Evolutionary conservation across 2,797 vertebrate genomes (phyloP).

Genomic region (Danio albolineatus): DNA sequence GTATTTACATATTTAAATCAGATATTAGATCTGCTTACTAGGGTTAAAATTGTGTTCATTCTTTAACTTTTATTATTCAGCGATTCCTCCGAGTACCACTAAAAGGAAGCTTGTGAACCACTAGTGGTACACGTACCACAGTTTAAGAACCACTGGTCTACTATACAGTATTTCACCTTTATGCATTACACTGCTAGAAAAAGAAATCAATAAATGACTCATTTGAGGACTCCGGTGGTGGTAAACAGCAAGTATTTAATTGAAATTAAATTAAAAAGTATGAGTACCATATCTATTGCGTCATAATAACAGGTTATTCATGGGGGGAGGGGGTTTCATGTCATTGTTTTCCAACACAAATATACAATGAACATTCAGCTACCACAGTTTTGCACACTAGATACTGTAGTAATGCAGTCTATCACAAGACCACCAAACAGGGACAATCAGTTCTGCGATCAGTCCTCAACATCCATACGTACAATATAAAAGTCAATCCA

Average conservation of each 20-base stretch:
- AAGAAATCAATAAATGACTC: no score
- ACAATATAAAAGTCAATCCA: slow-evolving; percentile 90
- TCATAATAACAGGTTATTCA: slow-evolving; percentile 93
- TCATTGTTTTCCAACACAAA: slow-evolving; percentile 93
- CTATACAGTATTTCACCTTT: no score
- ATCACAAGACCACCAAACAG: slow-evolving; percentile 92
- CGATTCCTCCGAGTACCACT: no score
- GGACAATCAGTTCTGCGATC: slow-evolving; percentile 58
- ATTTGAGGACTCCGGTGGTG: slow-evolving; percentile 76
- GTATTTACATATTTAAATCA: no score
- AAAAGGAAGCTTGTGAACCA: no score
- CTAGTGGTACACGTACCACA: no score
- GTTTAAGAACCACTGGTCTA: no score
- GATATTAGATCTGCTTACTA: no score
- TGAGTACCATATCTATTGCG: slow-evolving; percentile 98
- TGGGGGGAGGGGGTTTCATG: slow-evolving; percentile 62
- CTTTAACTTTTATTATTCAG: no score
- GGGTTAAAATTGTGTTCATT: no score
- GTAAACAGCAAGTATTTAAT: slow-evolving; percentile 99
- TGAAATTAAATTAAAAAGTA: slow-evolving; percentile 91
- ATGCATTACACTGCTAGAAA: neutral
- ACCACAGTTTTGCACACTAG: slow-evolving; percentile 97
- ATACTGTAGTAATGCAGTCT: slow-evolving; percentile 91
- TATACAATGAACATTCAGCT: slow-evolving; percentile 98
- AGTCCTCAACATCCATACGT: slow-evolving; percentile 73